Evolutionary conservation across 1,140 invertebrate species (phyloP), one percentile per base, ranked within the genome.

Genomic region (Chymomyza costata): DNA sequence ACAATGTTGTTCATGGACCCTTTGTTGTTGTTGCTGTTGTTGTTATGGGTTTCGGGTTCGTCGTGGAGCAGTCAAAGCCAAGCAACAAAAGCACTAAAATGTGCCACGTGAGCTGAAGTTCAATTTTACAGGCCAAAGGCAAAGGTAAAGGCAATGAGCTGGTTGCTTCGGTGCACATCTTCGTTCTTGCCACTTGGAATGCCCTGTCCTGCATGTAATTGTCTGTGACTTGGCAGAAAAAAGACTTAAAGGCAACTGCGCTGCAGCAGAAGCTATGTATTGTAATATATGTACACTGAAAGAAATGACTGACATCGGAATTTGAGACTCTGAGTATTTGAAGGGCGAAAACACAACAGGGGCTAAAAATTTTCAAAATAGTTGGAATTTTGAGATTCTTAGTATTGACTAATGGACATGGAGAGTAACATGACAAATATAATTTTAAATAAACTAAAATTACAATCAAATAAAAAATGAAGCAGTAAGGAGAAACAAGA

Each of bases 51-150:
- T 46, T 10, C 28, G 34, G n/a, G 45, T 43, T 46, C 31, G n/a
- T n/a, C 17, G 16, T 16, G 59, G 25, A 28, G 44, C 58, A 57
- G 41, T 51, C 40, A 50, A 48, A 56, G 8, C 40, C 30, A 40
- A 39, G 39, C 40, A 45, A 34, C 55, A 47, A 59, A 56, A 55
- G 64, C 73, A 73, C 67, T 73, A 80, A 81, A 81, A 81, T 73
- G 58, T 52, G 60, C 68, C 73, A 80, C 73, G 73, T 80, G 73
- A 80, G 73, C 64, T 68, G 73, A 81, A 80, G 74, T 65, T 80
- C 64, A 80, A 80, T 80, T 71, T 66, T 52, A 40, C 30, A 30
- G 21, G 30, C 34, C 31, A 13, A 7, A 8, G 2, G 11, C 10
- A 46, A 7, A 18, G 28, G 11, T 2, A 13, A 3, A 21, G 31